Evolutionary conservation across 2,113 vertebrate species (phyloP).

Genomic region (Orcinus orca): DNA sequence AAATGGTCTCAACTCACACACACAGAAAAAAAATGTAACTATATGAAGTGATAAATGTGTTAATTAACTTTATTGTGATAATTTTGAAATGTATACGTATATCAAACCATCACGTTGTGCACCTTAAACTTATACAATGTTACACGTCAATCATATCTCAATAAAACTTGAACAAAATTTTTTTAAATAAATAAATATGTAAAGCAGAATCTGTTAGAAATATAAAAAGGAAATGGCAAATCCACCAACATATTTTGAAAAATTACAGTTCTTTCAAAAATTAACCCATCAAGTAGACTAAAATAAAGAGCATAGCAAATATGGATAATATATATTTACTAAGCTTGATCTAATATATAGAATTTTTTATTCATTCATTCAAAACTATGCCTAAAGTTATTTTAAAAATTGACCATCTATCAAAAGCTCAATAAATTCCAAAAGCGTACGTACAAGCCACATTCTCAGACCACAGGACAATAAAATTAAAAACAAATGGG

Average conservation of each 20-base stretch:
- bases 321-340: not conserved
- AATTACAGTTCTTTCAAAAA: not conserved
- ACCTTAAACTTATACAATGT: not conserved
- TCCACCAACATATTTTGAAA: not conserved
- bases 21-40: not conserved
- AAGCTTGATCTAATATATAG: not conserved
- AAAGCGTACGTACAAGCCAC: not conserved
- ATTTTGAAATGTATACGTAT: not conserved
- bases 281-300: not conserved
- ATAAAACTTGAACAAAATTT: not conserved
- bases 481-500: not conserved
- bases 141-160: not conserved
- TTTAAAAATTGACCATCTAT: not conserved
- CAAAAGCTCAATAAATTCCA: not conserved
- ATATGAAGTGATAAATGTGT: not conserved
- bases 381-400: not conserved
- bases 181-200: not conserved
- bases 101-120: not conserved
- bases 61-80: not conserved
- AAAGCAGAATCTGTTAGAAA: not conserved
- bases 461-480: not conserved
- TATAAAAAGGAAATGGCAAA: not conserved
- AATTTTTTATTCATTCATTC: not conserved
- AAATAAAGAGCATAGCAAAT: not conserved
- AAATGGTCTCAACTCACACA: not conserved